These are phyloP conservation scores for Arizona elegans DNA, from an alignment of 2,113 vertebrate species.

Conservation along the genomic window DNA sequence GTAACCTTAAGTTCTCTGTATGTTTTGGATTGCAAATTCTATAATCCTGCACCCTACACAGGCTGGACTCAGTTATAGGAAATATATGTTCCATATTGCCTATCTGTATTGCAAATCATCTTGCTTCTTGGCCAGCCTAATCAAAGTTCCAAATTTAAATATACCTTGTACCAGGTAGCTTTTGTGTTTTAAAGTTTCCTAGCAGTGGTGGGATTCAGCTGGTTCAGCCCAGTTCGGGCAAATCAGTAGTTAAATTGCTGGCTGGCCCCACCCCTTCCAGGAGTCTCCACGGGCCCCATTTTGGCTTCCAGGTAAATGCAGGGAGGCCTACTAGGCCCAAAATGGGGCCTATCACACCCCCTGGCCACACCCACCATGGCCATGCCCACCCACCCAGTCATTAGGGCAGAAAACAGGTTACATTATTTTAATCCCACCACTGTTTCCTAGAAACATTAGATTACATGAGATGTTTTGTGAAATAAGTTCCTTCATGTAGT, in stretches of 20 bases:
- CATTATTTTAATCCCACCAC: too few species aligned
- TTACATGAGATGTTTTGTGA: neutral
- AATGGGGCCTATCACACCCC: too few species aligned
- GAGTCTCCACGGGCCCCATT: too few species aligned
- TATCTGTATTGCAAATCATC: neutral
- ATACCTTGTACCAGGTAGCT: neutral
- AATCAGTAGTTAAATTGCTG: too few species aligned
- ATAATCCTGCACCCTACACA: neutral
- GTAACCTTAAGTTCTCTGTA: neutral
- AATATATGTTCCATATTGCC: neutral
- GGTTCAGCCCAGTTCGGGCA: too few species aligned
- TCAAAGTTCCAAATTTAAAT: neutral
- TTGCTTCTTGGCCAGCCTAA: neutral
- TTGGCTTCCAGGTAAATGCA: too few species aligned
- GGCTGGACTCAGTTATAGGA: neutral
- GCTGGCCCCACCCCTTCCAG: too few species aligned
- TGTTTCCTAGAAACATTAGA: neutral
- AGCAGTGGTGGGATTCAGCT: too few species aligned
- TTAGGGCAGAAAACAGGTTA: too few species aligned
- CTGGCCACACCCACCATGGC: too few species aligned
- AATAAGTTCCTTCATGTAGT: neutral
- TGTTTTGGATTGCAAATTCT: neutral
- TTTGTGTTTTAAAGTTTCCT: neutral
- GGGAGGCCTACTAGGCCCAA: too few species aligned
- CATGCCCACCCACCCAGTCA: too few species aligned